Evolutionary conservation across 1,140 invertebrate genomes (phyloP).

Genomic region (Zaprionus lachaisei): DNA sequence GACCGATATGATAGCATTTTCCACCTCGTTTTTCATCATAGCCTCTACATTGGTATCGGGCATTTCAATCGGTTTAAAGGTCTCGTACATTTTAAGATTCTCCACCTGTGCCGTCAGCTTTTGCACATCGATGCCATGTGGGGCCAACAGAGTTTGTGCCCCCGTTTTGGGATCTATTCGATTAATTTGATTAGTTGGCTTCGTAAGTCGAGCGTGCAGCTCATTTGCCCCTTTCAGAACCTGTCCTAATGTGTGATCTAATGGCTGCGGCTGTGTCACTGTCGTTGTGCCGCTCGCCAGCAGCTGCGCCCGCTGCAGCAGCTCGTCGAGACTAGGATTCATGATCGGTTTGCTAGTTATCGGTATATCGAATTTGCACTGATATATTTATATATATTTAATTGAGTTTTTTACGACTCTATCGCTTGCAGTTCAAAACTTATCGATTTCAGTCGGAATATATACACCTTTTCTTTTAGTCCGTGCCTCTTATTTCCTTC

Average conservation of each 20-base stretch:
- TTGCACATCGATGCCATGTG: conserved; percentile 1
- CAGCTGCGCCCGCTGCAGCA: background rate
- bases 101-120: background rate
- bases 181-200: background rate
- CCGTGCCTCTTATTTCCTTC: no score
- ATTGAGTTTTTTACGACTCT: no score
- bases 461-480: no score
- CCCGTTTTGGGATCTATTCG: background rate
- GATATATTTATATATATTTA: no score
- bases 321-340: background rate
- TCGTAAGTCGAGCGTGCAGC: background rate
- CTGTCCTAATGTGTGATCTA: background rate
- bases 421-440: no score
- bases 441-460: no score
- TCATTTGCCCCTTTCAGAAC: background rate
- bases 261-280: no score
- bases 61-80: background rate
- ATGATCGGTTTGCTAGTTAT: background rate
- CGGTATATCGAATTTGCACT: no score
- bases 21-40: background rate
- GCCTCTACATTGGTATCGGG: conserved; percentile 7
- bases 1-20: background rate
- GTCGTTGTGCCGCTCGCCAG: background rate
- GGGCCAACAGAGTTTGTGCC: background rate
- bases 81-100: background rate